Evolutionary conservation across 2,797 vertebrate species (phyloP).

Genomic region (Catharus ustulatus): DNA sequence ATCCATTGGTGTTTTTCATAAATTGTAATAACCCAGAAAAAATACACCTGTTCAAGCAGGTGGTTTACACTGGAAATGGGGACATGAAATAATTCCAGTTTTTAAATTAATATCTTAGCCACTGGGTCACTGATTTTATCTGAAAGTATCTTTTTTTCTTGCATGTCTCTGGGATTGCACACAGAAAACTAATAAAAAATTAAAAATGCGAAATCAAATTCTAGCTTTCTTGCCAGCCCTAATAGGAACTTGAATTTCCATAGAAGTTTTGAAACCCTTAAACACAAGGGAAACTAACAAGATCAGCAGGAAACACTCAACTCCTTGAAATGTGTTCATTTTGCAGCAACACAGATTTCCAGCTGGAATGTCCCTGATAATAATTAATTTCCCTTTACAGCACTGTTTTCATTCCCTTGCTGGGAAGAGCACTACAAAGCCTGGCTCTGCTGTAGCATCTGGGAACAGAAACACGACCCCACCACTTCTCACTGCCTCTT

Average conservation of each 20-base stretch:
- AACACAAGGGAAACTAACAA: neutral
- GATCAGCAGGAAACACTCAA: conserved; percentile 26
- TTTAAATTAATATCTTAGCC: neutral
- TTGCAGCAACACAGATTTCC: conserved; percentile 37
- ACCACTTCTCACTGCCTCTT: neutral
- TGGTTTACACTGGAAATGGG: neutral
- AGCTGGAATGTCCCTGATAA: conserved; percentile 48
- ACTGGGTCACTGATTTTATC: neutral
- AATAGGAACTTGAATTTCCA: neutral
- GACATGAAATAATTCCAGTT: neutral
- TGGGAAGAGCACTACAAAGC: conserved; percentile 37
- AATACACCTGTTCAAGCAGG: neutral
- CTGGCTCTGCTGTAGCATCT: neutral
- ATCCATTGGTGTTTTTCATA: neutral
- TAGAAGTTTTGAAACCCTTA: conserved; percentile 6
- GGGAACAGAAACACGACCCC: conserved; percentile 26
- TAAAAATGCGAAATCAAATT: neutral
- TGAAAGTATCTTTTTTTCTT: neutral
- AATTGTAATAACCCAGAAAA: neutral
- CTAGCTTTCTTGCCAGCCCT: neutral
- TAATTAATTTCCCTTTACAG: conserved; percentile 55
- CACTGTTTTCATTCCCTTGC: conserved; percentile 48
- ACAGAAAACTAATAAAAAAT: neutral
- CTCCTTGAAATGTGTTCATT: conserved; percentile 18
- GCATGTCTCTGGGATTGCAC: neutral